phyloP scores from a whole-genome alignment of 2,797 vertebrate genomes.

The Myripristis jacobus region DNA sequence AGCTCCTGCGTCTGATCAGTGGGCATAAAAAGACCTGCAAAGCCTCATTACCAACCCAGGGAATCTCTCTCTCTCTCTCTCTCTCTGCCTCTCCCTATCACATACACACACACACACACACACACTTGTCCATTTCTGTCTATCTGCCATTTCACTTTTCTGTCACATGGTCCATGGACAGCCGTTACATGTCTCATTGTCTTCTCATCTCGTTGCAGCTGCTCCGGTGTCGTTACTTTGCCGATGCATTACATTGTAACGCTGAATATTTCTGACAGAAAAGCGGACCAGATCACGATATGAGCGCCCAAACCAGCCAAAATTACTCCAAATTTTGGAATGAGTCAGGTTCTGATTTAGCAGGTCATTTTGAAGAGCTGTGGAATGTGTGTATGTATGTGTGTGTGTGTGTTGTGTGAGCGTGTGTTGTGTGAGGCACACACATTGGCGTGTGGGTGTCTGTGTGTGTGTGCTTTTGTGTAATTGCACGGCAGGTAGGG shows the following conservation, averaged over 20 bases:
- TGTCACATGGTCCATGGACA: background rate
- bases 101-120: slow-evolving; percentile 11
- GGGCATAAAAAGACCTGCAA: slow-evolving; percentile 15
- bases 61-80: slow-evolving; percentile 39
- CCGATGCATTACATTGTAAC: background rate
- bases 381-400: slow-evolving; percentile 39
- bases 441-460: slow-evolving; percentile 30
- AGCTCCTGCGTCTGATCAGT: background rate
- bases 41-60: slow-evolving; percentile 24
- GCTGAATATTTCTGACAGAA: slow-evolving; percentile 7
- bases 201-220: background rate
- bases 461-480: slow-evolving; percentile 42
- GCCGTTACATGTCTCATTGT: background rate
- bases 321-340: slow-evolving; percentile 39
- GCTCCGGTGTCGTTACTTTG: slow-evolving; percentile 11
- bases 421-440: slow-evolving; percentile 2
- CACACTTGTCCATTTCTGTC: slow-evolving; percentile 33
- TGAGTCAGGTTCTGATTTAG: slow-evolving; percentile 54
- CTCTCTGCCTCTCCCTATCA: slow-evolving; percentile 13
- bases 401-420: slow-evolving; percentile 2
- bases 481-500: slow-evolving; percentile 75
- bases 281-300: slow-evolving; percentile 16
- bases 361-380: slow-evolving; percentile 33
- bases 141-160: slow-evolving; percentile 15
- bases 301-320: slow-evolving; percentile 35